Base-by-base conservation (phyloP, 2,797 vertebrate species). In the Premnoplex brunnescens region DNA sequence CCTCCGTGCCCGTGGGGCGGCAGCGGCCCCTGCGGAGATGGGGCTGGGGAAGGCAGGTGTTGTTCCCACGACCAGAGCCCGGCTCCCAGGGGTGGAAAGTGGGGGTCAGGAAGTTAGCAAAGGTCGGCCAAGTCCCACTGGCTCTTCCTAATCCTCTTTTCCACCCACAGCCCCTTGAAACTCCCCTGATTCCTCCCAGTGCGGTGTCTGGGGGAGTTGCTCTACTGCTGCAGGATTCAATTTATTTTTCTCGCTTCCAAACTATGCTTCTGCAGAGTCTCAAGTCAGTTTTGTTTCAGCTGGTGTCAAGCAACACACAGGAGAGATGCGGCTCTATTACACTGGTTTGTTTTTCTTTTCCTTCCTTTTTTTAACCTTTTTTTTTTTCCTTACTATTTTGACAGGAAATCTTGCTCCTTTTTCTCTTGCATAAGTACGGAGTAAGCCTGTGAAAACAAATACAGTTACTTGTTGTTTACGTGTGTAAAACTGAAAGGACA, bases 121-220 rank as follows among this genome's bases (percentile, higher is more conserved):
- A 94, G 95, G 93, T 97, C 86, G 2, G 85, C 95, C 95, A 95
- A 96, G 66, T 96, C 91, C 63, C 5, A 2, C 94, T 91, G 93
- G 94, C 94, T 95, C 85, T 91, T 93, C 59, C 60, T 95, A 97
- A 95, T 95, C 90, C 93, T 94, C 80, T 91, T 88, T 95, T 95
- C 94, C 93, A 97, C 90, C 90, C 94, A 96, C 95, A 96, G 91
- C 54, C 80, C 89, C 95, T 96, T 95, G 91, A 86, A 97, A 95
- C 85, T 94, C 88, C 89, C 77, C 80, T 93, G 93, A 91, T 96
- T 94, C 89, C 74, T 97, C 93, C 93, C 95, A 90, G 83, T 23
- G 63, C 43, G 0, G 28, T 84, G 77, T 90, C 91, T 22, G 52
- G 71, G 85, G 83, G 90, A 91, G 85, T 84, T 95, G 51, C 93